A percentile compares a stretch with the other conserved stretches of the same genome.
Evolutionary conservation across 2,113 vertebrate species (phyloP).

Genomic region (Triplophysa dalaica): DNA sequence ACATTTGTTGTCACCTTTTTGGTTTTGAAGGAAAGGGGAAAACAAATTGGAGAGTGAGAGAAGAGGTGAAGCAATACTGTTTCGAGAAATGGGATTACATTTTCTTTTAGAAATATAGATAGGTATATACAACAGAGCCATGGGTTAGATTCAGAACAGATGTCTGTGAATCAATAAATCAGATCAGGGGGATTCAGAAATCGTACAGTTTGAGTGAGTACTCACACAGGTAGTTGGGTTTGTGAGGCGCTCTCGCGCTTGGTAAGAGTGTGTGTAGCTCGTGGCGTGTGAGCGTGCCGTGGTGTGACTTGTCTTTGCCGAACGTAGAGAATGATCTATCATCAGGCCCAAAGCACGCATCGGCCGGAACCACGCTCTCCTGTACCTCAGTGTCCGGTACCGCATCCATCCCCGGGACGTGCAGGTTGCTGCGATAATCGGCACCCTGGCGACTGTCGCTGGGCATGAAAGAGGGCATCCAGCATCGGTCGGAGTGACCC

Average conservation of each 20-base stretch:
- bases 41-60: conserved; percentile 36
- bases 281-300: conserved; percentile 95
- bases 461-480: conserved; percentile 98
- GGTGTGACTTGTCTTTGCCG: conserved; percentile 98
- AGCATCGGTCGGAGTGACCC: conserved; percentile 98
- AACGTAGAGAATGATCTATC: conserved; percentile 99
- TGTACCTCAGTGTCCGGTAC: conserved; percentile 98
- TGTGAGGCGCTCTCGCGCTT: conserved; percentile 93
- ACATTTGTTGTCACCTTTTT: conserved; percentile 1
- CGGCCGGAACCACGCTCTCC: conserved; percentile 77
- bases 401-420: conserved; percentile 97
- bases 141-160: conserved; percentile 27
- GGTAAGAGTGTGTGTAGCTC: conserved; percentile 94
- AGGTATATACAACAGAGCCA: conserved; percentile 24
- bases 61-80: conserved; percentile 1
- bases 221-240: conserved; percentile 99
- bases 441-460: conserved; percentile 94
- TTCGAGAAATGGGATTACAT: conserved; percentile 17
- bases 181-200: conserved; percentile 54
- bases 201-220: conserved; percentile 77
- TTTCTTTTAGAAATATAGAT: conserved; percentile 35
- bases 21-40: conserved; percentile 17
- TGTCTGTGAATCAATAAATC: background rate
- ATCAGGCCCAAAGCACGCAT: conserved; percentile 66
- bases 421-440: conserved; percentile 98